These are phyloP conservation scores for Xanthorhoe spadicearia DNA, from an alignment of 2,888 invertebrate species.

Conservation along the genomic window DNA sequence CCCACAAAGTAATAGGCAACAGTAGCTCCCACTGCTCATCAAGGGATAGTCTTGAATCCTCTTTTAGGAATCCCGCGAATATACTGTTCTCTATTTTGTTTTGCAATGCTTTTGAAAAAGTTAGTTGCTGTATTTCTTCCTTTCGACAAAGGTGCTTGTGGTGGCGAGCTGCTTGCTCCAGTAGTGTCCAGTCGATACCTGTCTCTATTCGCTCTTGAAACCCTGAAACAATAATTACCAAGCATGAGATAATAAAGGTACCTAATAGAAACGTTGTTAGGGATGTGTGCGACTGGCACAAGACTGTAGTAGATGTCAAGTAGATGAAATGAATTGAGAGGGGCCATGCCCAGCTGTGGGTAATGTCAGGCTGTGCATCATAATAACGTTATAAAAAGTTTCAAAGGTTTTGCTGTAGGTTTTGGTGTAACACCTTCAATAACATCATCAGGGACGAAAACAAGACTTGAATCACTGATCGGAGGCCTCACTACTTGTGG, in stretches of 20 bases:
- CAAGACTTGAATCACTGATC: conserved; percentile 70
- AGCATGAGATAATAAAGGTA: not conserved
- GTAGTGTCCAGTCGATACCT: conserved; percentile 68
- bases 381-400: not conserved
- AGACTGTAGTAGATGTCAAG: too few relatives aligned
- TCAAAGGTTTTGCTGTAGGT: not conserved
- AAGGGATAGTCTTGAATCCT: conserved; percentile 59
- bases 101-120: conserved; percentile 65
- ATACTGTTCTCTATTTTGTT: conserved; percentile 68
- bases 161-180: conserved; percentile 58
- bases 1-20: conserved; percentile 69
- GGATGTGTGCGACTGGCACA: too few relatives aligned
- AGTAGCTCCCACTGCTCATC: conserved; percentile 69
- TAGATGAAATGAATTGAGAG: too few relatives aligned
- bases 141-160: conserved; percentile 59
- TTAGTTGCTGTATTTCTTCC: conserved; percentile 48
- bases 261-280: too few relatives aligned
- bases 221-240: conserved; percentile 52
- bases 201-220: conserved; percentile 70
- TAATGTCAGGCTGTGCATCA: too few relatives aligned
- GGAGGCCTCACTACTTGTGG: conserved; percentile 55
- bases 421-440: conserved; percentile 55
- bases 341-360: too few relatives aligned
- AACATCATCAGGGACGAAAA: conserved; percentile 62
- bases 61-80: conserved; percentile 62